Base-by-base conservation (phyloP, 2,797 vertebrate species). In the Lemur catta region DNA sequence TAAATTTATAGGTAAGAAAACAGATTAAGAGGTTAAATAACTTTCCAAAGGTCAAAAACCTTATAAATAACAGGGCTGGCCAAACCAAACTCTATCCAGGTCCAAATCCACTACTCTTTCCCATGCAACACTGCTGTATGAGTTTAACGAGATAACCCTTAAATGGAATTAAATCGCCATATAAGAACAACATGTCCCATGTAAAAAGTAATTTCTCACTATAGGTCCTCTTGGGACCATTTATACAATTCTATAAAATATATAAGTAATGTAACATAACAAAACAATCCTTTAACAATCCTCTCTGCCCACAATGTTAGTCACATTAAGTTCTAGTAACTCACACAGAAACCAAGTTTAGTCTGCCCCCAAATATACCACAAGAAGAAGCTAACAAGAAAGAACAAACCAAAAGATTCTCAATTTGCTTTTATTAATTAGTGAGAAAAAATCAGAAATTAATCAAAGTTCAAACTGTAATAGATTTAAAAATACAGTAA, bases 401-500 rank as follows among this genome's bases (percentile, higher is more conserved):
- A 93, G 30, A 89, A 74, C 14, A 71, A 87, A 95, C 15, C 35
- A 75, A 48, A 91, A 86, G 13, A 57, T 84, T 7, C 24, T 90
- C 35, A 84, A 33, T 4, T 52, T 92, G 48, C 65, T 95, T 92
- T 63, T 38, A 92, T 84, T 81, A 95, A 89, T 50, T 65, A 93
- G 7, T n/a, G 17, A 87, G 55, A 87, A 93, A 55, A 80, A 84
- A 94, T 41, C 30, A 89, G 33, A 91, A 86, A 81, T 72, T 52
- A 89, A 75, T 72, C 20, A 41, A 61, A 95, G 43, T 93, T 93
- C 38, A 35, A 90, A 79, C 15, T 59, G 38, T 38, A 89, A 74
- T 1, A 92, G 69, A 86, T 6, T 26, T 94, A 55, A 78, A 97
- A 94, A 90, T n/a, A 61, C 18, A 90, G 24, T 75, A 76, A 92